Evolutionary conservation across 1,140 invertebrate species (phyloP).

Genomic region (Holotrichia oblita): DNA sequence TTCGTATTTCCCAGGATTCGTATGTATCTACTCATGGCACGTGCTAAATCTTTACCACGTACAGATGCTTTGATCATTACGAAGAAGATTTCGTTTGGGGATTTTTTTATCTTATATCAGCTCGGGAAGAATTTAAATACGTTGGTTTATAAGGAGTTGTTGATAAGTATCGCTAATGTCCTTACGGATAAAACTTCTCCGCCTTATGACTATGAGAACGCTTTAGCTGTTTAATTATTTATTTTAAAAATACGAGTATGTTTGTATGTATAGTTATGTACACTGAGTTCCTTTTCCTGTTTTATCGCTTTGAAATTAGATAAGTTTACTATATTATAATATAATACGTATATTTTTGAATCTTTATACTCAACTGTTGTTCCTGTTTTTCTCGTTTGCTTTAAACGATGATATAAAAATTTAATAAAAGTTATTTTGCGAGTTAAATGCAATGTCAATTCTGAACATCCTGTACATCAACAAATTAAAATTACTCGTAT

Average conservation of each 20-base stretch:
- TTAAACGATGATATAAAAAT: too few relatives aligned
- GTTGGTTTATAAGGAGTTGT: constrained; percentile 67
- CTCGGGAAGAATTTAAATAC: too few relatives aligned
- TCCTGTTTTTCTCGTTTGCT: too few relatives aligned
- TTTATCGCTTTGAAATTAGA: constrained; percentile 6
- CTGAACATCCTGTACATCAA: too few relatives aligned
- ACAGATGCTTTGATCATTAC: constrained; percentile 65
- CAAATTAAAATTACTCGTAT: too few relatives aligned
- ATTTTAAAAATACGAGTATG: neutral
- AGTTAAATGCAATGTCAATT: too few relatives aligned
- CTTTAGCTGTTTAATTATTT: constrained; percentile 44
- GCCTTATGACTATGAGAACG: constrained; percentile 44
- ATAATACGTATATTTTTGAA: too few relatives aligned
- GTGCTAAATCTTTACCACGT: constrained; percentile 62
- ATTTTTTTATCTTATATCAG: too few relatives aligned
- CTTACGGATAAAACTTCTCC: constrained; percentile 34
- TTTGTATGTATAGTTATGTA: constrained; percentile 10
- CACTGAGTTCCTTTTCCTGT: neutral
- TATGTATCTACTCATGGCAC: constrained; percentile 66
- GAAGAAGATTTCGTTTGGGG: constrained; percentile 67
- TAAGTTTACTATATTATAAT: neutral
- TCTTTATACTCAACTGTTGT: too few relatives aligned
- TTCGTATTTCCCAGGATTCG: constrained; percentile 63
- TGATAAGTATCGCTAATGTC: constrained; percentile 46
- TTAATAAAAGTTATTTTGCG: too few relatives aligned